Evolutionary conservation across 2,113 vertebrate species (phyloP).

Genomic region (Scartelaos histophorus): DNA sequence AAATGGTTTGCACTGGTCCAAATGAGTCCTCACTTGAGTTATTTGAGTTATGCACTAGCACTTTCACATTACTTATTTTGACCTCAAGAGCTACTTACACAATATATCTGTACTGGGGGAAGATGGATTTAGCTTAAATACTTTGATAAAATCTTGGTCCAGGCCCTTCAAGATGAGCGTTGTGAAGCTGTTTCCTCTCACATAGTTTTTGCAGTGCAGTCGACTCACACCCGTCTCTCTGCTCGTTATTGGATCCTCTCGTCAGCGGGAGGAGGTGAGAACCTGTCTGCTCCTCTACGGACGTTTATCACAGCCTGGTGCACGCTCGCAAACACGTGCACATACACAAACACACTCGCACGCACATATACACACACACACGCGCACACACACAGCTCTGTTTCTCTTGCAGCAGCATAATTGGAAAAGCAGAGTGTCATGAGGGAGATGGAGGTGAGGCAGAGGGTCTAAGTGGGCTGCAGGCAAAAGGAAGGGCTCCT

Average conservation of each 20-base stretch:
- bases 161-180: no score
- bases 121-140: no score
- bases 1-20: no score
- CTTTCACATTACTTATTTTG: no score
- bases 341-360: not conserved
- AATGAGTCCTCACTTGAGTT: no score
- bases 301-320: constrained; percentile 23
- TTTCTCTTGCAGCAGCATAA: constrained; percentile 41
- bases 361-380: not conserved
- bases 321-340: not conserved
- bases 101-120: no score
- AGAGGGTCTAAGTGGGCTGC: constrained; percentile 24
- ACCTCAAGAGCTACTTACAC: no score
- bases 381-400: constrained; percentile 27
- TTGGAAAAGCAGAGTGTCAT: constrained; percentile 55
- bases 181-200: no score
- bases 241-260: constrained; percentile 71
- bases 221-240: constrained; percentile 20
- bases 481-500: constrained; percentile 19
- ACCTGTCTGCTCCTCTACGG: constrained; percentile 49
- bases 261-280: constrained; percentile 50
- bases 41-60: no score
- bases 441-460: constrained; percentile 54
- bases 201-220: not conserved
- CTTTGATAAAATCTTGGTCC: no score